Conservation (phyloP, 2,797 vertebrate species). For the Artibeus jamaicensis region DNA sequence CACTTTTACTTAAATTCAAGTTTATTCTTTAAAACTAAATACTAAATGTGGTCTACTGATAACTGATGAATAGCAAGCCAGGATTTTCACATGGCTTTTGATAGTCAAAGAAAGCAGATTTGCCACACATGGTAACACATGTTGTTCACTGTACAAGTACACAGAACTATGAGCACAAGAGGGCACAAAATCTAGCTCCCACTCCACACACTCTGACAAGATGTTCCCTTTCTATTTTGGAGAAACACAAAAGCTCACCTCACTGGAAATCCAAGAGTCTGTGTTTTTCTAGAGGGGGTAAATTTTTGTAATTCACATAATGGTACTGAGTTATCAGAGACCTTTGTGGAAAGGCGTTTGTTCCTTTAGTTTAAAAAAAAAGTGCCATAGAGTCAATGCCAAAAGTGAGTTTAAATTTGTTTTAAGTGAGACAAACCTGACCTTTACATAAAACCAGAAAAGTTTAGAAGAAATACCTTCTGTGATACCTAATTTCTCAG, state of each 20-base stretch:
- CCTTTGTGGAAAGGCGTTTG: not conserved
- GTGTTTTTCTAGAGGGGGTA: not conserved
- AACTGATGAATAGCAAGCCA: slow-evolving; percentile 18
- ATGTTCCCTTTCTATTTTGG: not conserved
- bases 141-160: not conserved
- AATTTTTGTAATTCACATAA: not conserved
- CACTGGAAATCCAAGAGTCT: not conserved
- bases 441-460: not conserved
- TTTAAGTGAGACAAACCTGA: not conserved
- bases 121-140: not conserved
- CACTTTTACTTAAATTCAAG: slow-evolving; percentile 24
- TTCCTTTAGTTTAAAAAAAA: not conserved
- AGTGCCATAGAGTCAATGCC: not conserved
- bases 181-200: not conserved
- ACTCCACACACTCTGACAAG: not conserved
- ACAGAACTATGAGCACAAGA: not conserved
- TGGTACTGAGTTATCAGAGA: not conserved
- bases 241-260: not conserved
- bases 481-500: not conserved
- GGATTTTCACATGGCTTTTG: not conserved
- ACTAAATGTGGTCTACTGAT: not conserved
- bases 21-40: slow-evolving; percentile 3
- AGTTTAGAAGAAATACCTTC: not conserved
- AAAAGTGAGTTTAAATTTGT: not conserved
- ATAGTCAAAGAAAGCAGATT: not conserved